Percentiles rank a stretch among this genome's conserved stretches.
Conservation (phyloP, 2,888 invertebrate genomes). For the Ornithoptera alexandrae region DNA sequence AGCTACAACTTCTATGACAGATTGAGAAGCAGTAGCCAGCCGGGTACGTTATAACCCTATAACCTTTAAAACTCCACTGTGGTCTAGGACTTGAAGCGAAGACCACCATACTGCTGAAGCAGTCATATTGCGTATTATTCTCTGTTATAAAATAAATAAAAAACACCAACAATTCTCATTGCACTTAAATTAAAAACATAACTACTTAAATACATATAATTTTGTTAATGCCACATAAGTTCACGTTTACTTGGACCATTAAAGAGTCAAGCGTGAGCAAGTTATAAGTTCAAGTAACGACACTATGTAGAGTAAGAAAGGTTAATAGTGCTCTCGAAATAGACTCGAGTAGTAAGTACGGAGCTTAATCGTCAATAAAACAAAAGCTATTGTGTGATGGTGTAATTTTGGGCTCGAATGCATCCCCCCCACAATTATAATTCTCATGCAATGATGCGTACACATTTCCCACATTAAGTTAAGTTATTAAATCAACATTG, state of each 20-base stretch:
- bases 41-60: too few species aligned
- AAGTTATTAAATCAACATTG: conserved; percentile 28
- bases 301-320: conserved; percentile 10
- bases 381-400: conserved; percentile 34
- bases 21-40: too few species aligned
- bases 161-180: too few species aligned
- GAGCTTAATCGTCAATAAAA: conserved; percentile 39
- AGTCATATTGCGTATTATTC: too few species aligned
- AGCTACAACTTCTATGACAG: too few species aligned
- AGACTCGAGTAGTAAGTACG: conserved; percentile 19
- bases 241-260: conserved; percentile 3
- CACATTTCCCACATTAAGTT: conserved; percentile 44
- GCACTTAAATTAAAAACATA: too few species aligned
- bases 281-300: conserved; percentile 25
- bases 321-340: conserved; percentile 17
- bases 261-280: conserved; percentile 5
- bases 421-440: conserved; percentile 27
- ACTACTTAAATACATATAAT: too few species aligned
- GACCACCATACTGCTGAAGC: too few species aligned
- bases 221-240: too few species aligned
- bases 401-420: conserved; percentile 28
- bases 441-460: conserved; percentile 52
- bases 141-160: too few species aligned
- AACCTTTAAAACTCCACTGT: too few species aligned
- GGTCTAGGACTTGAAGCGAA: too few species aligned